These are phyloP conservation scores for Dicrostonyx torquatus DNA, from an alignment of 2,797 vertebrate species.

Conservation along the genomic window DNA sequence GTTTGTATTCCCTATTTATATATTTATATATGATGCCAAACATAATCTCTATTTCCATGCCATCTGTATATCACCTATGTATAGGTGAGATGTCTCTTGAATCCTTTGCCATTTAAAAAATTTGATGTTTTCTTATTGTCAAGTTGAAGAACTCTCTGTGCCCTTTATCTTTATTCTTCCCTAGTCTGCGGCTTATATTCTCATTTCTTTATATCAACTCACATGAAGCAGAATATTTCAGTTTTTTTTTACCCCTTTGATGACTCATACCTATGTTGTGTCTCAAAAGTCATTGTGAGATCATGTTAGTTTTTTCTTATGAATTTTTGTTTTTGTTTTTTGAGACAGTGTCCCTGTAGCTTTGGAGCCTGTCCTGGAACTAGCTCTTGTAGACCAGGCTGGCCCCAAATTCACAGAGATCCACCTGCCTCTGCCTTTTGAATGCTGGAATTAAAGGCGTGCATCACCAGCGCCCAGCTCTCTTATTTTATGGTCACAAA, in stretches of 20 bases:
- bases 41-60: not conserved
- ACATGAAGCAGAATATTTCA: not conserved
- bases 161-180: not conserved
- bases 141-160: not conserved
- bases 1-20: not conserved
- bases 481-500: not conserved
- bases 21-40: not conserved
- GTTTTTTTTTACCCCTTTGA: not conserved
- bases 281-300: not conserved
- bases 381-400: no score
- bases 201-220: not conserved
- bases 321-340: no score
- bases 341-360: no score
- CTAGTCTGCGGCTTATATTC: not conserved
- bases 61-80: not conserved
- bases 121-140: not conserved
- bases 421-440: no score
- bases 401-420: no score
- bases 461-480: no score
- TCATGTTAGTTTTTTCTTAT: not conserved
- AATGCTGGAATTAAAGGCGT: no score
- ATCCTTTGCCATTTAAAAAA: not conserved
- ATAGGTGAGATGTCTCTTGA: not conserved
- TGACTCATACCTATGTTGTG: not conserved
- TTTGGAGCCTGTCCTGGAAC: no score